Percentiles rank a stretch among this genome's conserved stretches.
These are phyloP conservation scores for Nematostella vectensis DNA, from an alignment of 92 coral and sea anemone genomes.

Conservation along the genomic window DNA sequence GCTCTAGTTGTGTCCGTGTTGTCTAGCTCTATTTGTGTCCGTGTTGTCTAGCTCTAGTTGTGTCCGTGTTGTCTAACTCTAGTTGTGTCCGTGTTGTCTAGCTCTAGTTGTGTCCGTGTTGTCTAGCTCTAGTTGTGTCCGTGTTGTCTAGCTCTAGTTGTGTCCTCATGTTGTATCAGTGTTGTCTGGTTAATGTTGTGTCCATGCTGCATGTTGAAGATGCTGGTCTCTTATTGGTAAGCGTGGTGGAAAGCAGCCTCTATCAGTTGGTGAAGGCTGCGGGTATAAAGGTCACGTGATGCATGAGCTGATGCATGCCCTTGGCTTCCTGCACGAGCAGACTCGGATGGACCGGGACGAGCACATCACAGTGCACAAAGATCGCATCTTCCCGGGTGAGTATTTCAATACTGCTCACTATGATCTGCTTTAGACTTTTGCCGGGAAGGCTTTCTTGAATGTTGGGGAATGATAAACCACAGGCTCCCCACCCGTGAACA, in stretches of 20 bases:
- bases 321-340: conserved; percentile 58
- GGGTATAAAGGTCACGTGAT: conserved; percentile 33
- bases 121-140: no score
- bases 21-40: no score
- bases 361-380: conserved; percentile 12
- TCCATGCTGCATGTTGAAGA: no score
- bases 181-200: no score
- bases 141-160: no score
- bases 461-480: background rate
- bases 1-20: no score
- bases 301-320: conserved; percentile 46
- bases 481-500: background rate
- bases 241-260: conserved; percentile 33
- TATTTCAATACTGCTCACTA: no score
- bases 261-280: conserved; percentile 45
- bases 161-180: no score
- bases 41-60: no score
- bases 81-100: no score
- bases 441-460: background rate
- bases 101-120: no score
- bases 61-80: no score
- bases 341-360: conserved; percentile 47
- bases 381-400: conserved; percentile 30
- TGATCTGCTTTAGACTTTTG: background rate
- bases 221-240: conserved; percentile 50